phyloP scores from a whole-genome alignment of 2,113 vertebrate genomes.

The Oreocharis arfaki region DNA sequence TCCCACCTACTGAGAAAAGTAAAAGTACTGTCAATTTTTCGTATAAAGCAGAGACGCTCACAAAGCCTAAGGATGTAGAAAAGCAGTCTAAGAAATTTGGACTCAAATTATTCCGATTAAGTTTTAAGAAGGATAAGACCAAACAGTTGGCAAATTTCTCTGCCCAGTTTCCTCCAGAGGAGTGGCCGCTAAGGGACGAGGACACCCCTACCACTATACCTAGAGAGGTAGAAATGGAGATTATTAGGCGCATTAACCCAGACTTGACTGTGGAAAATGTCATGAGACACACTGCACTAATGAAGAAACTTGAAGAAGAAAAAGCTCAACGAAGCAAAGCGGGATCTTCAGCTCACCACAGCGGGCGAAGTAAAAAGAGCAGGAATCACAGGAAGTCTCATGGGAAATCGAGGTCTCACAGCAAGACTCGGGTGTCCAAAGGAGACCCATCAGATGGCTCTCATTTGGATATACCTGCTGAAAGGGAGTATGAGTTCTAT shows the following conservation, averaged over 20 bases:
- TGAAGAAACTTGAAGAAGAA: constrained; percentile 98
- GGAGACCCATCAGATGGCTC: constrained; percentile 91
- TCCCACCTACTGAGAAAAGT: constrained; percentile 88
- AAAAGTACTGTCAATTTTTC: constrained; percentile 91
- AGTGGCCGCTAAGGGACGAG: constrained; percentile 95
- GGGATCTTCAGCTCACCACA: constrained; percentile 90
- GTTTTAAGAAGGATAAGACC: constrained; percentile 97
- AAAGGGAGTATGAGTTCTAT: constrained; percentile 88
- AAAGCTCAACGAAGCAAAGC: constrained; percentile 92
- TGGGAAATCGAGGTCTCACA: constrained; percentile 91
- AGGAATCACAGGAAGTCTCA: constrained; percentile 89
- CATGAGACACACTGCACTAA: constrained; percentile 94
- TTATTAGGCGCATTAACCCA: constrained; percentile 96
- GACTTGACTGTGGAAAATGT: constrained; percentile 97
- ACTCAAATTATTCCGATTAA: constrained; percentile 92
- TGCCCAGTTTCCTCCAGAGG: constrained; percentile 95
- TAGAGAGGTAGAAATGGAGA: constrained; percentile 94
- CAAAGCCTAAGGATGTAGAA: constrained; percentile 90
- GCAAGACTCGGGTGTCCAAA: constrained; percentile 89
- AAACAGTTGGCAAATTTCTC: constrained; percentile 96
- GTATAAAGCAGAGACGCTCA: constrained; percentile 90
- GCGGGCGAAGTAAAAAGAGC: constrained; percentile 89
- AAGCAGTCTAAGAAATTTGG: constrained; percentile 96
- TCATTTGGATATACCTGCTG: constrained; percentile 82
- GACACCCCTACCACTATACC: constrained; percentile 92